Evolutionary conservation across 2,797 vertebrate genomes (phyloP), one percentile per base, ranked within the genome.

Genomic region (Miichthys miiuy): DNA sequence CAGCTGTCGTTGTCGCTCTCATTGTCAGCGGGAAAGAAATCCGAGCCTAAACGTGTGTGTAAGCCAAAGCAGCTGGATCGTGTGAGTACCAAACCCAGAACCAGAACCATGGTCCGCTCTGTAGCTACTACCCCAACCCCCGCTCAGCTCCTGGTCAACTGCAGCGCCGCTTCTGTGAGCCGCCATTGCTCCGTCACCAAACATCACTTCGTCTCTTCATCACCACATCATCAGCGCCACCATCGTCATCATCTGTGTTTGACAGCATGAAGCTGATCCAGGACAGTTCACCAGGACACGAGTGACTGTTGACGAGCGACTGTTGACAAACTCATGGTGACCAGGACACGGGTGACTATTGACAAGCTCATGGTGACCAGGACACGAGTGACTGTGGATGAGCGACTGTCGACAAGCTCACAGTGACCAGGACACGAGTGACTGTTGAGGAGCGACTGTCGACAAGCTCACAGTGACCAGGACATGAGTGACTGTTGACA

Each of bases 1-100:
- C 95, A 93, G 92, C 95, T 94, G 93, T 96, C 93, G 23, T 88
- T 95, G 91, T 94, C 94, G 80, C 92, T 92, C 84, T 93, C 95
- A 79, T 94, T 96, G 90, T 94, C 96, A 89, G 85, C 93, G 92
- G 93, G 93, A 93, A 94, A 94, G 94, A 95, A 94, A 91, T 88
- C 94, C 80, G 94, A 96, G 87, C 90, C 92, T 94, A 95, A 94
- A 79, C 92, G 91, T 79, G 93, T 94, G 89, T 95, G 81, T 94
- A 94, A 90, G 81, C 92, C 94, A 92, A 95, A 95, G 94, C 94
- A 94, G 80, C 93, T 61, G 91, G 91, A 95, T 91, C 94, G 94
- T 93, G 96, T 96, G 95, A 96, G 96, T 96, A 96, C 94, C 80
- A 80, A 91, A 79, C 34, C 30, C 34, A 34, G 34, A 34, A 34